Base-by-base conservation (phyloP, 1,140 invertebrate species). In the Diachasmimorpha longicaudata region DNA sequence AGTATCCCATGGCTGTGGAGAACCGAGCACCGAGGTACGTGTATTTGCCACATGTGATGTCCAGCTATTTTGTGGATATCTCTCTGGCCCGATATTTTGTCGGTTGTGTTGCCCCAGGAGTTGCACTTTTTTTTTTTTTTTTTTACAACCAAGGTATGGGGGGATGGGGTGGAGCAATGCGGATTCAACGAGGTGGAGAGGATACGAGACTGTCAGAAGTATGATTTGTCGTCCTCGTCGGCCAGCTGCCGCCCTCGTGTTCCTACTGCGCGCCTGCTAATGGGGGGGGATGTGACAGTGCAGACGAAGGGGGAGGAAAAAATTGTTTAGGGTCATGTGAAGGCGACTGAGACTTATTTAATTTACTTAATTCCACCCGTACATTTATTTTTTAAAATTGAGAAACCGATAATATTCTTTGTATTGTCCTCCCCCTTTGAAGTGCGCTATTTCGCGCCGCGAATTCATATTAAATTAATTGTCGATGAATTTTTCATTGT, bases 141-240 rank as follows among this genome's bases (percentile, higher is more conserved):
- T 63, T 63, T 63, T 63, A 21, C 25, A 48, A 3, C 25, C 23
- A 19, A 73, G 63, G 72, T 52, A 52, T 73, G 52, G 36, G 42
- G 42, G 37, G 23, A 21, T 58, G 52, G 23, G 67, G 19, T 42
- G 48, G 16, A 73, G 72, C 58, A 72, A 44, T 76, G 75, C 66
- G 66, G 66, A 68, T 68, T 68, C 66, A 68, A 68, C 36, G 66
- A 68, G 66, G 66, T 68, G 71, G 55, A 48, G 63, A 69, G 75
- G 70, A 72, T 68, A 72, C 37, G 44, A 46, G 42, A 37, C 69
- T 77, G 75, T 77, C 75, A 77, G 11, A 63, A 75, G 77, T 83
- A 85, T 85, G 85, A 86, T 86, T 85, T 85, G 84, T 86, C 79
- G 84, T 78, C 79, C 77, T 16, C 81, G 80, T 78, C 76, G 72